phyloP scores from a whole-genome alignment of 2,888 invertebrate species.

The Microchrysa polita region DNA sequence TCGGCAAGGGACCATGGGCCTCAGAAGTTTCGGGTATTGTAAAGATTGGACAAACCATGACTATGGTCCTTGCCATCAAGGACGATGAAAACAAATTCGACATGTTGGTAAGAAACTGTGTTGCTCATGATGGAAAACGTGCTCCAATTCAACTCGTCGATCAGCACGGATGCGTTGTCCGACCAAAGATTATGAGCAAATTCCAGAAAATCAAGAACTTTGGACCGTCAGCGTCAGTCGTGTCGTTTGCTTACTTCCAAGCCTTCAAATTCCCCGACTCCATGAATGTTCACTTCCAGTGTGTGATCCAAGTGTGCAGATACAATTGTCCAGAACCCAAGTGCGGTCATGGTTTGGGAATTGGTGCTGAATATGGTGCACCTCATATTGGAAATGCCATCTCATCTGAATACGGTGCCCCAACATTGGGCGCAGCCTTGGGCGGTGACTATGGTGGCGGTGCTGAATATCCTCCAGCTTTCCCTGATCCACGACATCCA shows the following conservation, averaged over 20 bases:
- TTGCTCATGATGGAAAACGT: slow-evolving; percentile 93
- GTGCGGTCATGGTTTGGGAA: slow-evolving; percentile 74
- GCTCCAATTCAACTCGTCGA: slow-evolving; percentile 93
- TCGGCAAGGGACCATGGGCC: slow-evolving; percentile 97
- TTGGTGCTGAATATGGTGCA: slow-evolving; percentile 72
- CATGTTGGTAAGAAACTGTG: slow-evolving; percentile 93
- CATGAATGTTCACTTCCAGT: slow-evolving; percentile 97
- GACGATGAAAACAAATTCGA: slow-evolving; percentile 96
- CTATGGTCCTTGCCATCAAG: slow-evolving; percentile 95
- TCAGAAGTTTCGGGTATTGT: slow-evolving; percentile 95
- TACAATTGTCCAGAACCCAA: slow-evolving; percentile 94
- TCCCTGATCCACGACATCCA: slow-evolving; percentile 88
- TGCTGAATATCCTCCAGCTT: slow-evolving; percentile 82
- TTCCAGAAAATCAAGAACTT: slow-evolving; percentile 97
- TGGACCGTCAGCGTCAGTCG: slow-evolving; percentile 92
- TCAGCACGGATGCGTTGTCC: slow-evolving; percentile 91
- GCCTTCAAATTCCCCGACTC: slow-evolving; percentile 97
- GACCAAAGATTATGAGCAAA: slow-evolving; percentile 94
- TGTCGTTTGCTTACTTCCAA: slow-evolving; percentile 95
- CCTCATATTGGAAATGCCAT: slow-evolving; percentile 67
- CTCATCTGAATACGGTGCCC: slow-evolving; percentile 74
- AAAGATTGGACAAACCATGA: slow-evolving; percentile 96
- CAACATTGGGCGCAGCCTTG: slow-evolving; percentile 55
- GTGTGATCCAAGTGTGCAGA: slow-evolving; percentile 93
- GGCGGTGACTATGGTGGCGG: slow-evolving; percentile 67